Percentiles rank a stretch among this genome's conserved stretches.
Conservation (phyloP, 2,113 vertebrate genomes). For the Camelus dromedarius region DNA sequence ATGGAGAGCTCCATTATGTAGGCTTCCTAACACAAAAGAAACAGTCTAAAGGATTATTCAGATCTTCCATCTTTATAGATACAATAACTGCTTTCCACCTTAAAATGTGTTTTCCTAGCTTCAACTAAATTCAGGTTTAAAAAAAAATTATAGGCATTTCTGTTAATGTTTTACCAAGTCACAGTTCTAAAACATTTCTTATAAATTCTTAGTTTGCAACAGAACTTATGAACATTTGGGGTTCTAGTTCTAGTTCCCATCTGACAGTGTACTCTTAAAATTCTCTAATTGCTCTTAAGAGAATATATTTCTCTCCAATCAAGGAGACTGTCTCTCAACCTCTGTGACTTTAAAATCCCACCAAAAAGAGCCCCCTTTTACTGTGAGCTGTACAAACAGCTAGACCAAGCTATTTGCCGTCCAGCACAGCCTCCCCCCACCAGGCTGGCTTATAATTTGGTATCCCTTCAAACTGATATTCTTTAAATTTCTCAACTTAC, state of each 20-base stretch:
- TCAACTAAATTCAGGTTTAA: constrained; percentile 27
- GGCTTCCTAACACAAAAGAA: constrained; percentile 27
- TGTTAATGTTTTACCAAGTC: constrained; percentile 33
- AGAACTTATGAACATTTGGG: not conserved
- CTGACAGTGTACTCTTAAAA: not conserved
- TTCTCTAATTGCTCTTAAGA: not conserved
- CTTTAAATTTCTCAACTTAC: not conserved
- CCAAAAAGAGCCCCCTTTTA: not conserved
- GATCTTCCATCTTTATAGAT: not conserved
- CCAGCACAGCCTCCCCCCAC: too few relatives aligned
- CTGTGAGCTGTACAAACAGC: not conserved
- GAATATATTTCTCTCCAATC: not conserved
- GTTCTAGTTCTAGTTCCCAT: not conserved
- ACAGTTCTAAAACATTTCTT: constrained; percentile 5
- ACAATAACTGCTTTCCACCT: not conserved
- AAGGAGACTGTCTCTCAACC: not conserved
- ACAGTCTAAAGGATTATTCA: not conserved
- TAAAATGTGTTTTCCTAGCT: constrained; percentile 18
- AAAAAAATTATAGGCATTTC: not conserved
- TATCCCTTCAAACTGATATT: not conserved
- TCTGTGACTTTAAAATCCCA: constrained; percentile 25
- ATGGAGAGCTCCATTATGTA: not conserved
- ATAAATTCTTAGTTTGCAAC: constrained; percentile 24
- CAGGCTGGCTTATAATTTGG: not conserved
- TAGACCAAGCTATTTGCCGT: not conserved